These are phyloP conservation scores for Chamaedrilus cognettii DNA, from an alignment of 2,888 invertebrate species.

Conservation along the genomic window DNA sequence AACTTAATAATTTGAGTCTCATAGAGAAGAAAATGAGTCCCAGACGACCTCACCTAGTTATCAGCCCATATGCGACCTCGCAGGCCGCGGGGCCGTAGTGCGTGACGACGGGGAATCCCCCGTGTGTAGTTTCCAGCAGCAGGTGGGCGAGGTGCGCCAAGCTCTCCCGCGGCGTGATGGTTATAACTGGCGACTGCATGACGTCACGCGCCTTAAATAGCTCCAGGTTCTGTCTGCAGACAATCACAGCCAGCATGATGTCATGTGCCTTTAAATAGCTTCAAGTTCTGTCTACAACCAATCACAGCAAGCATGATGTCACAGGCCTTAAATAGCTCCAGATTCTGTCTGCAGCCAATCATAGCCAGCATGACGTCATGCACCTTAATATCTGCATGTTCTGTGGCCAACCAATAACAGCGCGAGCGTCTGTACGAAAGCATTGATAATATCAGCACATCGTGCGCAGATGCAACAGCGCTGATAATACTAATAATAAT, in stretches of 20 bases:
- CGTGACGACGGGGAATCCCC: slow-evolving; percentile 51
- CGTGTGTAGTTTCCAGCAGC: slow-evolving; percentile 48
- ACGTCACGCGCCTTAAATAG: slow-evolving; percentile 46
- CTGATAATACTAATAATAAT: too few species aligned
- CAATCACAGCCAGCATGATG: not conserved
- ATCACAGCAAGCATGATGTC: too few species aligned
- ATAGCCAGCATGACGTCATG: not conserved
- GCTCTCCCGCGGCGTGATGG: slow-evolving; percentile 36
- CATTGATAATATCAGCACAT: too few species aligned
- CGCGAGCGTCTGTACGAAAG: too few species aligned
- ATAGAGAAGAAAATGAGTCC: too few species aligned
- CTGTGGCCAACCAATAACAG: too few species aligned
- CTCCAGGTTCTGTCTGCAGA: slow-evolving; percentile 47
- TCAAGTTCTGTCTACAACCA: not conserved
- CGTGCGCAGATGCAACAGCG: too few species aligned
- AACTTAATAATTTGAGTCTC: too few species aligned
- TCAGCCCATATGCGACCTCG: too few species aligned
- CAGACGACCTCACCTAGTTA: too few species aligned
- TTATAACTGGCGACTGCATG: slow-evolving; percentile 45
- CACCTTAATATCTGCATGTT: not conserved
- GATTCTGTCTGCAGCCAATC: slow-evolving; percentile 40
- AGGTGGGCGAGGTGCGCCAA: slow-evolving; percentile 42
- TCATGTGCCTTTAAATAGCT: not conserved
- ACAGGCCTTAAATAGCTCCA: slow-evolving; percentile 47
- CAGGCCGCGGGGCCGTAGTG: too few species aligned